phyloP scores from a whole-genome alignment of 2,888 invertebrate species.

The Pycnomerus fuliginosus region DNA sequence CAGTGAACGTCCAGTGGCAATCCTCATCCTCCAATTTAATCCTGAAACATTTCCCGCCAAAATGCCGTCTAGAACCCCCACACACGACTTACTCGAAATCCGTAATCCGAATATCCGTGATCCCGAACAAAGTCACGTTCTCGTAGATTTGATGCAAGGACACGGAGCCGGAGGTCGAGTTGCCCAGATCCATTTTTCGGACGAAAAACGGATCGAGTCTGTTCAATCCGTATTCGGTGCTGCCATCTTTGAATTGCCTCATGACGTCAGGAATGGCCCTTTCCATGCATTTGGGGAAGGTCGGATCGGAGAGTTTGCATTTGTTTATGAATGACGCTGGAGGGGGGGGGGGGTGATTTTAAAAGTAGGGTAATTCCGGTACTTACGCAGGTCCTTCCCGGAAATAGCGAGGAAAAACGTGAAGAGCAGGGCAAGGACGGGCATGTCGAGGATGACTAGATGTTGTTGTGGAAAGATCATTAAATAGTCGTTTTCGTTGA shows the following conservation, averaged over 20 bases:
- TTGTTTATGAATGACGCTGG: constrained; percentile 8
- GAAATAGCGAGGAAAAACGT: too few relatives aligned
- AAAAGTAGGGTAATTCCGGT: too few relatives aligned
- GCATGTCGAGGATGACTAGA: too few relatives aligned
- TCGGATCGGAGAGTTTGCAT: constrained; percentile 12
- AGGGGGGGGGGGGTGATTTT: too few relatives aligned
- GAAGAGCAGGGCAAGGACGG: too few relatives aligned
- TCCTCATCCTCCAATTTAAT: constrained; percentile 54
- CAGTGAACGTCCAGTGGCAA: constrained; percentile 54
- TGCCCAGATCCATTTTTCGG: constrained; percentile 58
- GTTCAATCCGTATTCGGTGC: constrained; percentile 56
- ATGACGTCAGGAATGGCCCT: not conserved
- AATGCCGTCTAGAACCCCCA: not conserved
- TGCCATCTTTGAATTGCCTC: constrained; percentile 1
- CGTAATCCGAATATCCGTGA: constrained; percentile 42
- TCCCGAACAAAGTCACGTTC: constrained; percentile 63
- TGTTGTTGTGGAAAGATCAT: too few relatives aligned
- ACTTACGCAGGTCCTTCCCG: too few relatives aligned
- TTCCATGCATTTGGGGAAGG: constrained; percentile 9
- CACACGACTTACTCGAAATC: constrained; percentile 9
- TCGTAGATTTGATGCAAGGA: constrained; percentile 63
- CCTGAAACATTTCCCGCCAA: constrained; percentile 42
- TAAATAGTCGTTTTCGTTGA: too few relatives aligned
- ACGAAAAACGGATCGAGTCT: constrained; percentile 64
- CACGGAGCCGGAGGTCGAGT: constrained; percentile 56